phyloP scores from a whole-genome alignment of 2,797 vertebrate species.

The Lepus oiostolus region DNA sequence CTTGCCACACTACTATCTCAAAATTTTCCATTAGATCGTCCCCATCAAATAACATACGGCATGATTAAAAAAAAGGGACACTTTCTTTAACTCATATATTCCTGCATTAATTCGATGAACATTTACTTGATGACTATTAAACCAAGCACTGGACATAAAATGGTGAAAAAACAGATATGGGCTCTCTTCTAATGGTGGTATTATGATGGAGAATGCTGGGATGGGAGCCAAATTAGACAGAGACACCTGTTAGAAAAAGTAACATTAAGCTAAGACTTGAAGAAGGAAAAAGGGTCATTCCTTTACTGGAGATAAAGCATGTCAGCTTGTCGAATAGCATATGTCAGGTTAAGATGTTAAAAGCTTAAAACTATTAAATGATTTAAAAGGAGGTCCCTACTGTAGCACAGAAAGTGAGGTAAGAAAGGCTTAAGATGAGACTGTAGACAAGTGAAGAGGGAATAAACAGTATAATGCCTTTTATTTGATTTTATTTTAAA shows the following conservation, averaged over 20 bases:
- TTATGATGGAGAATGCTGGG: slow-evolving; percentile 1
- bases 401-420: not conserved
- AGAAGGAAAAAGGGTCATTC: slow-evolving; percentile 11
- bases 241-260: slow-evolving; percentile 11
- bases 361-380: not conserved
- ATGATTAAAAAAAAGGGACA: slow-evolving; percentile 47
- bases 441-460: not conserved
- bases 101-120: slow-evolving; percentile 50
- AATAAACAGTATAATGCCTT: slow-evolving; percentile 33
- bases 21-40: slow-evolving; percentile 44
- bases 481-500: not conserved
- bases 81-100: slow-evolving; percentile 40
- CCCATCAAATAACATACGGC: not conserved
- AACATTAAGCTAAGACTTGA: slow-evolving; percentile 38
- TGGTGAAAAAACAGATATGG: not conserved
- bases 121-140: slow-evolving; percentile 27
- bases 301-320: not conserved
- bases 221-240: slow-evolving; percentile 19
- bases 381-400: slow-evolving; percentile 31
- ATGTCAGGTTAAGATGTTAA: slow-evolving; percentile 36
- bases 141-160: not conserved
- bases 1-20: slow-evolving; percentile 2
- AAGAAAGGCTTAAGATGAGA: slow-evolving; percentile 24
- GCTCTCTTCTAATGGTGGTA: not conserved
- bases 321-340: not conserved